phyloP scores from a whole-genome alignment of 2,888 invertebrate species.

The Oligia fasciuncula region DNA sequence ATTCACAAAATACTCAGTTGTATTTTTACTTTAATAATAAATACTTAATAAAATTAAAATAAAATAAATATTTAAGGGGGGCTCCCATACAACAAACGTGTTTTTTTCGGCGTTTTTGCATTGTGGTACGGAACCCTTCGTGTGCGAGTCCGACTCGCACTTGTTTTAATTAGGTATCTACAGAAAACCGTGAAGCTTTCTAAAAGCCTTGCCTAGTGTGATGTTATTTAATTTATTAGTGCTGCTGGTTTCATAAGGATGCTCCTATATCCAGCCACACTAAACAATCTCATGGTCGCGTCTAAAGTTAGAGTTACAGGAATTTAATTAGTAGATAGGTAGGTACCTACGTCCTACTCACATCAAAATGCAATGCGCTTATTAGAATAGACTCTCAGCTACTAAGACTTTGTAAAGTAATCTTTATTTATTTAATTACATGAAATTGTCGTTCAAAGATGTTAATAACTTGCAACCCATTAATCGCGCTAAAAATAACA shows the following conservation, averaged over 20 bases:
- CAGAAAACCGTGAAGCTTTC: not conserved
- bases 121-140: no score
- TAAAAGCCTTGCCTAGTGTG: not conserved
- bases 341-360: not conserved
- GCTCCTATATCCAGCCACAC: not conserved
- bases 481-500: no score
- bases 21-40: no score
- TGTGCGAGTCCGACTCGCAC: no score
- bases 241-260: not conserved
- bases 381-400: not conserved
- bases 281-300: not conserved
- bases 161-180: not conserved
- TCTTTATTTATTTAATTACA: no score
- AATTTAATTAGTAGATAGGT: conserved; percentile 12
- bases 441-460: no score
- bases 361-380: conserved; percentile 1
- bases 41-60: no score
- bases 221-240: not conserved
- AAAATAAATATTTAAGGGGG: no score
- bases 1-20: no score
- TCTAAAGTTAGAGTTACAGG: not conserved
- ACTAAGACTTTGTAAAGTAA: not conserved
- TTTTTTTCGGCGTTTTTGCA: no score
- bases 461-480: no score
- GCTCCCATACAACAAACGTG: no score